Evolutionary conservation across 2,113 vertebrate genomes (phyloP).

Genomic region (Pterocles gutturalis): DNA sequence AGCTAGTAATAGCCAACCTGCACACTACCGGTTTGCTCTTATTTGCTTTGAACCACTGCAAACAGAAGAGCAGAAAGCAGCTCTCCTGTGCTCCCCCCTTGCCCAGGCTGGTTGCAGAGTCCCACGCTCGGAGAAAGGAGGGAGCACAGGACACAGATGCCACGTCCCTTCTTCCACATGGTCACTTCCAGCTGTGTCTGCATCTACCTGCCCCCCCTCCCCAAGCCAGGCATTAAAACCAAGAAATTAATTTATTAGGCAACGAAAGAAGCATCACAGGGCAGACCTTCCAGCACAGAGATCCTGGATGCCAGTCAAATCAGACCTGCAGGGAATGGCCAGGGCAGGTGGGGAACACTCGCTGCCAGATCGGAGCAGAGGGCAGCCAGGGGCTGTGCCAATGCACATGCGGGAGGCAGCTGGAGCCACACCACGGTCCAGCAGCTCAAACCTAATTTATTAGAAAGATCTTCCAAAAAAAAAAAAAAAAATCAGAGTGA

Average conservation of each 20-base stretch:
- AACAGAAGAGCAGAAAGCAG: neutral
- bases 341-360: neutral
- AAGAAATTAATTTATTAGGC: neutral
- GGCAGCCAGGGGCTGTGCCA: neutral
- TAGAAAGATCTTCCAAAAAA: neutral
- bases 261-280: rapidly evolving
- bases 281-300: neutral
- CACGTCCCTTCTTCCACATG: neutral
- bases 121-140: neutral
- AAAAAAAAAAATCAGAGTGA: neutral
- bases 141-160: neutral
- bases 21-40: neutral
- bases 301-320: neutral
- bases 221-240: neutral
- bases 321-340: neutral
- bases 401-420: neutral
- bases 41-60: neutral
- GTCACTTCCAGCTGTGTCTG: neutral
- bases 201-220: neutral
- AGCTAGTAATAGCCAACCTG: neutral
- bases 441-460: neutral
- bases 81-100: neutral
- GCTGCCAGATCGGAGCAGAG: neutral
- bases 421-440: neutral
- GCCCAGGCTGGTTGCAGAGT: rapidly evolving